Percentiles rank a stretch among this genome's conserved stretches.
Conservation (phyloP, 2,113 vertebrate species). For the Orthonyx spaldingii region DNA sequence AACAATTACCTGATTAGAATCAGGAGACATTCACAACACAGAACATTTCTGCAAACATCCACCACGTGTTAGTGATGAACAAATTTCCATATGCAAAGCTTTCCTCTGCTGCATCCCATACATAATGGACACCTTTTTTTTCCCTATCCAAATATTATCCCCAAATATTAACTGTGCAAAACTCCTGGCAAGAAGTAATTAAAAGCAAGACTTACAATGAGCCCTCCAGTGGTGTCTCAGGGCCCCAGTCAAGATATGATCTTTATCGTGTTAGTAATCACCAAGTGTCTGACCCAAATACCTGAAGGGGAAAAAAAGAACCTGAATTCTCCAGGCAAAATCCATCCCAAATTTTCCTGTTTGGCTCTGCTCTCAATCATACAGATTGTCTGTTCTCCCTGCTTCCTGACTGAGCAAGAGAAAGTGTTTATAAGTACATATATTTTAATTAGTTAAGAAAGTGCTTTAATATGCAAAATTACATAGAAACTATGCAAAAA, state of each 20-base stretch:
- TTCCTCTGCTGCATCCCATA: conserved; percentile 17
- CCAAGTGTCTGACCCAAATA: background rate
- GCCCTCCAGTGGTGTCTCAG: background rate
- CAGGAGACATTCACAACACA: background rate
- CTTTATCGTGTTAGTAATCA: background rate
- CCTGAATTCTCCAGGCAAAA: background rate
- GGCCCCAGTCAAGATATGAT: background rate
- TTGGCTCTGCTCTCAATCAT: background rate
- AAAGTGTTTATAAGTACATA: background rate
- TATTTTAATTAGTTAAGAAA: background rate
- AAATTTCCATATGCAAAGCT: conserved; percentile 28
- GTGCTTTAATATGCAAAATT: background rate
- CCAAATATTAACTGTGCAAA: background rate
- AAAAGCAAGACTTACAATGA: background rate
- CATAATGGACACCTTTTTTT: background rate
- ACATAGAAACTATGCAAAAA: background rate
- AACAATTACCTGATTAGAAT: conserved; percentile 6
- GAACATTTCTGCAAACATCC: background rate
- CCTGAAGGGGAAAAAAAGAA: background rate
- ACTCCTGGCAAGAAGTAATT: background rate
- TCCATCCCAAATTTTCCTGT: background rate
- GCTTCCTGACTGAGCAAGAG: background rate
- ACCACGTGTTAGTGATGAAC: background rate
- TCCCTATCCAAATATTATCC: conserved; percentile 9
- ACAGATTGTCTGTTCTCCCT: background rate